Conservation (phyloP, 1,140 invertebrate genomes). For the Zaprionus inermis region DNA sequence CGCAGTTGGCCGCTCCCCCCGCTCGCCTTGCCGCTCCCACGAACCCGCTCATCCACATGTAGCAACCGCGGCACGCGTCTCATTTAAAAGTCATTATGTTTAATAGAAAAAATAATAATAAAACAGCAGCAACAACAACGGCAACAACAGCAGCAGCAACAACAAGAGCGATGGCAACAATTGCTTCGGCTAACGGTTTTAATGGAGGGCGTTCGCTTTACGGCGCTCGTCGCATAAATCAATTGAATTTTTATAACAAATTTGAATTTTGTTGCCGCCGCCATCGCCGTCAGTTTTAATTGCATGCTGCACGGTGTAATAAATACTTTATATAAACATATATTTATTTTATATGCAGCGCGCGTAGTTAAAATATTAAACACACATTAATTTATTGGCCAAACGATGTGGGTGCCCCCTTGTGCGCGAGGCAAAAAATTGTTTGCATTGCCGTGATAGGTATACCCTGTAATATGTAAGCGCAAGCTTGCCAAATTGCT, state of each 20-base stretch:
- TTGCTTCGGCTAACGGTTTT: conserved; percentile 44
- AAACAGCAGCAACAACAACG: conserved; percentile 13
- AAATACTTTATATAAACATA: conserved; percentile 46
- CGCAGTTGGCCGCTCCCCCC: not conserved
- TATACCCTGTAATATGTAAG: too few species aligned
- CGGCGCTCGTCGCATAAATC: conserved; percentile 58
- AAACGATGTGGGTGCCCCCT: conserved; percentile 24
- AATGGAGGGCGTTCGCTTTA: conserved; percentile 41
- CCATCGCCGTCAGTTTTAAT: conserved; percentile 45
- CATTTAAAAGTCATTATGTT: conserved; percentile 74
- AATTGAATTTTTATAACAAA: conserved; percentile 64
- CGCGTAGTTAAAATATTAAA: conserved; percentile 28
- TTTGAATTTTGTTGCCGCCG: conserved; percentile 50
- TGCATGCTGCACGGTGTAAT: conserved; percentile 50
- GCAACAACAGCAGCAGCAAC: conserved; percentile 12
- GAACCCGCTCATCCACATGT: conserved; percentile 3
- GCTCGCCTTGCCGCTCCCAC: not conserved
- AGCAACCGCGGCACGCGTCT: conserved; percentile 62
- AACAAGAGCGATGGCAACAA: conserved; percentile 13
- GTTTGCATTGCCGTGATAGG: not conserved
- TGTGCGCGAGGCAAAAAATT: not conserved
- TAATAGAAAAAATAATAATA: conserved; percentile 50
- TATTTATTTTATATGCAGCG: conserved; percentile 40
- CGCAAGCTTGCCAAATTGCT: too few species aligned
- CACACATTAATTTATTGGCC: conserved; percentile 36